Base-by-base conservation (phyloP, 2,113 vertebrate species). In the Apistogramma diplotaenia region DNA sequence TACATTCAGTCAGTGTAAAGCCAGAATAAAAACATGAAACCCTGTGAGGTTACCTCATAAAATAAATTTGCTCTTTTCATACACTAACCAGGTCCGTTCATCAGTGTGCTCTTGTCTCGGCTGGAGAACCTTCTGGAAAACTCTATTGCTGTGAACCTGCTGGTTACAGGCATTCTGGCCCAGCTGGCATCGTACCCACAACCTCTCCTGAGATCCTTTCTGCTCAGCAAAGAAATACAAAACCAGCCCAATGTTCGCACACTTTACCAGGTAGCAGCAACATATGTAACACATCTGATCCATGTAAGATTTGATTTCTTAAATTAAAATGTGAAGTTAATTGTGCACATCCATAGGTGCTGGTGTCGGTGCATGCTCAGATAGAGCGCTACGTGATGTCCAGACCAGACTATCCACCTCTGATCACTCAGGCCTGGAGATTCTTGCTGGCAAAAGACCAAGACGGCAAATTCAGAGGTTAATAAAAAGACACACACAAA, bases 91-190 rank as follows among this genome's bases (percentile, higher is more conserved):
- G 98, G 98, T 40, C 98, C 98, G 0, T 99, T 99, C 90, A 96
- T 99, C 94, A 99, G 98, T 0, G 98, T 99, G 72, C 95, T 99
- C 78, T 86, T 99, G 77, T 99, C 98, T 0, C 97, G 99, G 56
- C 94, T 99, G 90, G 97, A 99, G 94, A 99, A 99, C 90, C 97
- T 99, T 93, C 93, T 98, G 88, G 97, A 99, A 77, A 99, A 99
- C 89, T 96, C 97, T 1, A 93, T 99, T 62, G 96, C 97, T 1
- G 97, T 99, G 1, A 99, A 99, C 88, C 91, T 99, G 92, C 94
- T 99, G 84, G 94, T 99, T 11, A 98, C 98, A 0, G 98, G 97
- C 57, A 97, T 99, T 89, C 91, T 99, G 67, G 94, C 97, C 4
- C 97, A 99, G 91, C 94, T 99, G 78, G 97, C 96, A n/a, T 96